Evolutionary conservation across 1,140 invertebrate genomes (phyloP), one percentile per base, ranked within the genome.

Genomic region (Yoshiicerus persimilis): DNA sequence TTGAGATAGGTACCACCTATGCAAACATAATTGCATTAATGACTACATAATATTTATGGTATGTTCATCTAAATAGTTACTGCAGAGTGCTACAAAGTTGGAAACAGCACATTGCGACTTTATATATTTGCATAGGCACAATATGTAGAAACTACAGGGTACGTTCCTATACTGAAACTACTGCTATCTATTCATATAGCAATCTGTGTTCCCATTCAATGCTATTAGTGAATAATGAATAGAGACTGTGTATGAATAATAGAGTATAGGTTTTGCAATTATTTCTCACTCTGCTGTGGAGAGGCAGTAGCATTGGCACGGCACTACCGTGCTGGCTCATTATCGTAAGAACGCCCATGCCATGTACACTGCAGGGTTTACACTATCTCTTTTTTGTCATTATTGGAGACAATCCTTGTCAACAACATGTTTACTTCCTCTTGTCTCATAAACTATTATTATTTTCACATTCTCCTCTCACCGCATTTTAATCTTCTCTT

Each of bases 401-500:
- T 80, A 80, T 38, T 80, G 75, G 32, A 80, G 30, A 36, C 75
- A 80, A 32, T 80, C 16, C 32, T 80, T 80, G 75, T 80, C 75
- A 80, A 66, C 62, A 66, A 80, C 75, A 80, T 80, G 75, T 80
- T 80, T 80, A 80, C 30, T 32, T 38, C 75, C 30, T 20, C 75
- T 38, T 80, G 75, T 36, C 87, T 41, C n/a, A 30, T 38, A 86
- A 86, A 86, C 56, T 83, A 77, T 25, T 64, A 75, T 86, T 85
- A 80, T 36, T 80, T 80, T 80, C 75, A 23, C 75, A 80, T 80
- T 34, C 75, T n/a, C 75, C 10, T 80, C 56, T 34, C 47, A 62
- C 84, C 56, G 20, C 84, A 56, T 32, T 34, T 86, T 62, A 56
- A 16, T 56, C 39, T 27, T 47, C 84, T 56, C 10, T 27, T 56